Base-by-base conservation (phyloP, 2,888 invertebrate species). In the Lepidonotus clava region DNA sequence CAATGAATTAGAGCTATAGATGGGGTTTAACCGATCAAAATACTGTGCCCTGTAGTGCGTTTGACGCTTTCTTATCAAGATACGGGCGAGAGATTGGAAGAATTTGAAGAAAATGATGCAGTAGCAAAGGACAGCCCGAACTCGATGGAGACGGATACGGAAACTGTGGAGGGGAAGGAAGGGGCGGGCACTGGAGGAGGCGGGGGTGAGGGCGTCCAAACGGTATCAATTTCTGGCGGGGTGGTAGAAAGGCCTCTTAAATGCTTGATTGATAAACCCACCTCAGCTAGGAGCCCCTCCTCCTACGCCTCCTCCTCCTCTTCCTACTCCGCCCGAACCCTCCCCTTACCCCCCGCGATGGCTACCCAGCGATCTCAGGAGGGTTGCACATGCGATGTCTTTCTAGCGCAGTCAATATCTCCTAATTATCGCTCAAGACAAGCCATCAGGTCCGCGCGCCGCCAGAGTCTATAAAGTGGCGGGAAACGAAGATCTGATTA, bases 401-500 rank as follows among this genome's bases (percentile, higher is more conserved):
- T 38, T 36, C 71, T 18, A 34, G 38, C 34, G 71, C 71, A 71
- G 71, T 71, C 38, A 34, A 71, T 38, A 38, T 36, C 71, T 66
- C 38, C 71, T 71, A 71, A 71, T 71, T 71, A 71, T 71, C 71
- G 71, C 71, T 38, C 71, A 71, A 21, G 8, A 71, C 71, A 38
- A 66, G 66, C 71, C 38, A 71, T 71, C 38, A 38, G 36, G 71
- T 11, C 21, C 71, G 18, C 21, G 36, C 38, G 71, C 71, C 11
- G 34, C 71, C 36, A 38, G 56, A n/a, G 14, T 71, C 36, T 34
- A 71, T 71, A 38, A 36, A 38, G n/a, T 34, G 71, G 36, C 14
- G 18, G 38, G 36, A 71, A n/a, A 38, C 38, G 71, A 38, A 21
- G 71, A 71, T 36, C 21, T 71, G 71, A 38, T 71, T 71, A 71